phyloP scores from a whole-genome alignment of 2,113 vertebrate genomes.

The Ammospiza caudacuta region DNA sequence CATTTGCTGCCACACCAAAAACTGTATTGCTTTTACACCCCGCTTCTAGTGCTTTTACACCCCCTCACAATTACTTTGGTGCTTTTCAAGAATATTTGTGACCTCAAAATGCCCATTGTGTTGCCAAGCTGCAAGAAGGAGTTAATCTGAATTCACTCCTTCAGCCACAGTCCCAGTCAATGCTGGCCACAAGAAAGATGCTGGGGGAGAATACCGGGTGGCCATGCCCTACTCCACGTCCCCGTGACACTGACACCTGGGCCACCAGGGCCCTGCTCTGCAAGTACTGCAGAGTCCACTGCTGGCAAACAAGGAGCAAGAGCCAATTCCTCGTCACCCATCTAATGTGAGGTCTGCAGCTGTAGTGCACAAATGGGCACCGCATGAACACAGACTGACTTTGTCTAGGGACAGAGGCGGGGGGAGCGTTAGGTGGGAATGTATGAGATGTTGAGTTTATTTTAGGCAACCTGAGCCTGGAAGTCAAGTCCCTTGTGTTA shows the following conservation, averaged over 20 bases:
- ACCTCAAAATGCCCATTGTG: neutral
- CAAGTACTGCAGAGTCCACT: neutral
- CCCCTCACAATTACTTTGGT: neutral
- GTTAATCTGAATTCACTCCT: neutral
- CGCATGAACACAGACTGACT: neutral
- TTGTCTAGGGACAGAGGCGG: fast-evolving
- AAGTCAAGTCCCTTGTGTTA: neutral
- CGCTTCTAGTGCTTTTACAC: neutral
- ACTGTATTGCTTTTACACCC: neutral
- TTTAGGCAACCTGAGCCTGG: neutral
- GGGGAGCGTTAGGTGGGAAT: neutral
- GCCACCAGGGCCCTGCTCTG: neutral
- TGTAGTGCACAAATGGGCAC: neutral
- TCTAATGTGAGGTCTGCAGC: neutral
- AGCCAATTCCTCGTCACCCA: fast-evolving
- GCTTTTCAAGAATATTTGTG: neutral
- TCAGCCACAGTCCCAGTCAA: neutral
- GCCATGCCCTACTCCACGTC: fast-evolving
- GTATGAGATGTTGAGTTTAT: neutral
- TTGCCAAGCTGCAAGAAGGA: neutral
- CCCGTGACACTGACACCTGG: too few species aligned
- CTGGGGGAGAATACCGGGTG: fast-evolving
- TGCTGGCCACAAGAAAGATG: neutral
- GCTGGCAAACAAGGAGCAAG: neutral
- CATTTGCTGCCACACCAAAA: neutral